Conservation (phyloP, 2,797 vertebrate species). For the Acrossocheilus wenchowensis region DNA sequence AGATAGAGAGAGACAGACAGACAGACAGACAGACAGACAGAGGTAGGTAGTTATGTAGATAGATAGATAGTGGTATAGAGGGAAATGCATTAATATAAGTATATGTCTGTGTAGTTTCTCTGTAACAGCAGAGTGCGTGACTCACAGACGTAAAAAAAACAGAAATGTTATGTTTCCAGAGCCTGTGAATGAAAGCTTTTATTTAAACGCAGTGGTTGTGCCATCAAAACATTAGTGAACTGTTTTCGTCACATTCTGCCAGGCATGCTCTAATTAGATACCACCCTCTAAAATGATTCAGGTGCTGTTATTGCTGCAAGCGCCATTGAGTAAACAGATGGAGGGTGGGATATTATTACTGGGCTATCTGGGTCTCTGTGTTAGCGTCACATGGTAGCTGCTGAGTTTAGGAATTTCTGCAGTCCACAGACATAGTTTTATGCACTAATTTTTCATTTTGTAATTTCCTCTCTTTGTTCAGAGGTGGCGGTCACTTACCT, state of each 20-base stretch:
- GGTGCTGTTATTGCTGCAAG: slow-evolving; percentile 33
- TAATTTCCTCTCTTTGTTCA: slow-evolving; percentile 66
- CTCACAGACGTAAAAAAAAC: neutral
- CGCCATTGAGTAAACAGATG: slow-evolving; percentile 42
- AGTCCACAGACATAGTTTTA: neutral
- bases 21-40: neutral
- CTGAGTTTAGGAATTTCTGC: neutral
- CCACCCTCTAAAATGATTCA: slow-evolving; percentile 43
- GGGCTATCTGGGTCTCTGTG: neutral
- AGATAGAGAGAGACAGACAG: neutral
- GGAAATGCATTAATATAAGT: neutral
- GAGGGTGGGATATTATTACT: slow-evolving; percentile 24
- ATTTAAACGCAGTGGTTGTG: slow-evolving; percentile 23
- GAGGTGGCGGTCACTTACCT: slow-evolving; percentile 94
- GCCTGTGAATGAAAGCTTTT: slow-evolving; percentile 26
- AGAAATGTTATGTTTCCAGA: neutral
- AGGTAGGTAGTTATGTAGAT: neutral
- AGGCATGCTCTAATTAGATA: slow-evolving; percentile 37
- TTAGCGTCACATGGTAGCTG: neutral
- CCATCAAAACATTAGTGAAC: slow-evolving; percentile 31
- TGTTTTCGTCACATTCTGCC: slow-evolving; percentile 11
- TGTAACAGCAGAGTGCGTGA: neutral
- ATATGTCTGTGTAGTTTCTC: neutral
- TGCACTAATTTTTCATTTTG: neutral
- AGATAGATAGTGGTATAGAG: neutral